phyloP scores from a whole-genome alignment of 2,113 vertebrate genomes.

The Falcunculus frontatus region DNA sequence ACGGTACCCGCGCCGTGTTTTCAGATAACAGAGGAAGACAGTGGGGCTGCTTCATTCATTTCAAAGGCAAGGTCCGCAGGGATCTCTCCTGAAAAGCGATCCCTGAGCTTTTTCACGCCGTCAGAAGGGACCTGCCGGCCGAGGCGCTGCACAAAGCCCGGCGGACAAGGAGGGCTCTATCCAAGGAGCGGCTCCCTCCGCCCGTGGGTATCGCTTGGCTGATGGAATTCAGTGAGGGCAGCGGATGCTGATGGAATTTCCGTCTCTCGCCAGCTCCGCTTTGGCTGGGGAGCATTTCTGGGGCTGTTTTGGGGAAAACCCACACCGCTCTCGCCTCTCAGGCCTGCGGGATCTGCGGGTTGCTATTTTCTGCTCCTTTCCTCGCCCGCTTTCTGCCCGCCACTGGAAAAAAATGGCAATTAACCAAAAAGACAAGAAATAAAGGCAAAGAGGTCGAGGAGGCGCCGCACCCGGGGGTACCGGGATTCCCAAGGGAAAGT shows the following conservation, averaged over 20 bases:
- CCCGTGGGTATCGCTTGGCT: fast-evolving
- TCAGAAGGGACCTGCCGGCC: neutral
- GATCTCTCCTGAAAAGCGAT: neutral
- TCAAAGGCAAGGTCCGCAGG: neutral
- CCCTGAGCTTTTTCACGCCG: neutral
- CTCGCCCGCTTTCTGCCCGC: neutral
- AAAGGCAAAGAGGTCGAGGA: neutral
- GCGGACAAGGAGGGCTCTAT: neutral
- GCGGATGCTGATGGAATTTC: neutral
- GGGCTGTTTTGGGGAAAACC: neutral
- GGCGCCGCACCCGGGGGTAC: neutral
- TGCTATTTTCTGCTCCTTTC: neutral
- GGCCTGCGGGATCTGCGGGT: neutral
- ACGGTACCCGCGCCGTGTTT: fast-evolving
- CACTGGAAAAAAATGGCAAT: fast-evolving
- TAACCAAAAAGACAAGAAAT: neutral
- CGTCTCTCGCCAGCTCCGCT: neutral
- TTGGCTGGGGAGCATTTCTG: neutral
- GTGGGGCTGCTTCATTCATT: neutral
- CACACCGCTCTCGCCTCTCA: neutral
- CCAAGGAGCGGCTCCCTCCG: neutral
- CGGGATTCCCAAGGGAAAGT: neutral
- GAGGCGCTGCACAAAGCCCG: neutral
- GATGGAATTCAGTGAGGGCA: neutral
- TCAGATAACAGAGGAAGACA: neutral